Percentiles rank a stretch among this genome's conserved stretches.
phyloP scores from a whole-genome alignment of 1,140 invertebrate species.

The Papilio xuthus region DNA sequence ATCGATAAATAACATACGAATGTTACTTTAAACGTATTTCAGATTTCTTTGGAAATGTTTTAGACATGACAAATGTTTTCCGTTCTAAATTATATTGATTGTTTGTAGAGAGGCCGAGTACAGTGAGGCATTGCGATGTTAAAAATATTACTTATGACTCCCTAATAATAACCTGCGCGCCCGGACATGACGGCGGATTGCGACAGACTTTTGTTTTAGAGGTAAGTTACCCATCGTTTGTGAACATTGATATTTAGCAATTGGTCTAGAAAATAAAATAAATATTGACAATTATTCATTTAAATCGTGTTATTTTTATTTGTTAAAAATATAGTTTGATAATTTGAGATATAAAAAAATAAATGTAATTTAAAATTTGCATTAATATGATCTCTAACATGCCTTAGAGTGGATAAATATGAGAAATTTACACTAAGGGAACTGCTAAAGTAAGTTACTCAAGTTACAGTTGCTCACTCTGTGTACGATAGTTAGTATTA shows the following conservation, averaged over 20 bases:
- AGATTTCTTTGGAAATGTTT: constrained; percentile 33
- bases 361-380: too few species aligned
- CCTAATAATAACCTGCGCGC: constrained; percentile 84
- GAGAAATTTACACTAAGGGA: too few species aligned
- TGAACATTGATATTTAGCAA: neutral
- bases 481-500: too few species aligned
- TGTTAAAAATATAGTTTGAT: too few species aligned
- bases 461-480: too few species aligned
- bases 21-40: neutral
- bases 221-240: constrained; percentile 51
- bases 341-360: too few species aligned
- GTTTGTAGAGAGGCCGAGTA: constrained; percentile 79
- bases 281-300: too few species aligned
- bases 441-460: too few species aligned
- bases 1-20: neutral
- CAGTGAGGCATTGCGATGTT: constrained; percentile 82
- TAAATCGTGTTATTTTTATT: too few species aligned
- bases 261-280: neutral
- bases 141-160: constrained; percentile 83
- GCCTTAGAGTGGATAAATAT: too few species aligned
- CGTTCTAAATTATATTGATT: constrained; percentile 25
- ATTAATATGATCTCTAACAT: too few species aligned
- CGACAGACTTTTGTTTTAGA: constrained; percentile 73
- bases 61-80: constrained; percentile 11
- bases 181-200: constrained; percentile 87